Conservation (phyloP, 2,113 vertebrate genomes). For the Chloropsis cyanopogon region DNA sequence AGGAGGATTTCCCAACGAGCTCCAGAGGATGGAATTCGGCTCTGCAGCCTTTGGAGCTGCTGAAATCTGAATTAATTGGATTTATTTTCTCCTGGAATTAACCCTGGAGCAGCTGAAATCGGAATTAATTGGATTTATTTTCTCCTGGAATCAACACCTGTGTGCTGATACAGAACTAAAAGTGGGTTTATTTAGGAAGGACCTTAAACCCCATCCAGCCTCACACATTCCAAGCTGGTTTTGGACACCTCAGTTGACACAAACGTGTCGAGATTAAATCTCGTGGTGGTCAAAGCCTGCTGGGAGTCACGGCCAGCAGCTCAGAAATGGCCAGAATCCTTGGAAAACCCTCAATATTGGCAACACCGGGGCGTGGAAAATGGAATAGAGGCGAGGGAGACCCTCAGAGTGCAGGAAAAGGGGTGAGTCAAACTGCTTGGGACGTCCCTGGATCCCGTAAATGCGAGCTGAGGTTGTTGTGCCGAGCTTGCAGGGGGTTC, state of each 20-base stretch:
- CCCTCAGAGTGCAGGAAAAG: not conserved
- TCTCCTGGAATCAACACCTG: not conserved
- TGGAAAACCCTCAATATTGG: not conserved
- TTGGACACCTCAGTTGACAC: accelerated
- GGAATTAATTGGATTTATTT: not conserved
- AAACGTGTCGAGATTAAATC: not conserved
- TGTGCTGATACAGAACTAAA: not conserved
- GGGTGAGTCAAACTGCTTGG: accelerated
- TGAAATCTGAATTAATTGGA: not conserved
- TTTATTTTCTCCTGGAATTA: not conserved
- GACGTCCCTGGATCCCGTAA: accelerated
- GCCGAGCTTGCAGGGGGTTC: not conserved
- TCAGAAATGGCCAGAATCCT: not conserved
- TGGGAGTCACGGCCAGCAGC: not conserved
- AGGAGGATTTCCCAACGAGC: not conserved
- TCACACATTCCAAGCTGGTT: not conserved
- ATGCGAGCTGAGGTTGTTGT: not conserved
- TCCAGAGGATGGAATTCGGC: not conserved
- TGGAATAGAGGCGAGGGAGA: accelerated
- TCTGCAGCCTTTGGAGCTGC: not conserved
- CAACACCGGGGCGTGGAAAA: not conserved
- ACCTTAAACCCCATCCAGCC: not conserved
- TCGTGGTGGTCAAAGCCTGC: not conserved
- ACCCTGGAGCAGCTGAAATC: too few relatives aligned
- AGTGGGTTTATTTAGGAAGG: not conserved